Evolutionary conservation across 2,888 invertebrate genomes (phyloP).

Genomic region (Furcula furcula): DNA sequence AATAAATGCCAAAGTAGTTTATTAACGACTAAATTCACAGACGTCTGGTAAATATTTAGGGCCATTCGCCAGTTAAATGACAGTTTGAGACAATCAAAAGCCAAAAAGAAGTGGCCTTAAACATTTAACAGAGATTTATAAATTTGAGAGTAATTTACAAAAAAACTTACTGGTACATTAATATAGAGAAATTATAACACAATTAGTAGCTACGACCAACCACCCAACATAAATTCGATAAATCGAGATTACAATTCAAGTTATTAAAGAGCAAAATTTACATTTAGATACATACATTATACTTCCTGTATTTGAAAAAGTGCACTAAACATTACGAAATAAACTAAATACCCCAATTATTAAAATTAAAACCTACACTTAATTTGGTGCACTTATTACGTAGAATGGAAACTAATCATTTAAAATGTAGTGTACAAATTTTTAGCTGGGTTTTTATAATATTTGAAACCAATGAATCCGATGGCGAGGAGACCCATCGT

Average conservation of each 20-base stretch:
- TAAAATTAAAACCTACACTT: slow-evolving; percentile 28
- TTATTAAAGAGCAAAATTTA: slow-evolving; percentile 20
- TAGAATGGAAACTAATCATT: slow-evolving; percentile 48
- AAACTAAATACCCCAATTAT: slow-evolving; percentile 22
- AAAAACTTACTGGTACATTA: slow-evolving; percentile 12
- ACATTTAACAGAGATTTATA: too few species aligned
- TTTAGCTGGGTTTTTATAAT: slow-evolving; percentile 92
- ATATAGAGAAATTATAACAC: slow-evolving; percentile 18
- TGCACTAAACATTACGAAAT: slow-evolving; percentile 23
- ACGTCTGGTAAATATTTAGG: too few species aligned
- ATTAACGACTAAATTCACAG: too few species aligned
- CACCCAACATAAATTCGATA: slow-evolving; percentile 26
- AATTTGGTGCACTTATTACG: slow-evolving; percentile 65
- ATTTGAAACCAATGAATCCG: slow-evolving; percentile 91
- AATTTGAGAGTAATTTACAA: too few species aligned
- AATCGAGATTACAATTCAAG: slow-evolving; percentile 17
- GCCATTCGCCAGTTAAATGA: too few species aligned
- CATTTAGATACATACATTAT: slow-evolving; percentile 5
- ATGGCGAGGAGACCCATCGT: slow-evolving; percentile 90
- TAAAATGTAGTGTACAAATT: slow-evolving; percentile 96
- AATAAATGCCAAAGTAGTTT: slow-evolving; percentile 38
- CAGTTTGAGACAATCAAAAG: too few species aligned
- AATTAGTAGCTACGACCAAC: slow-evolving; percentile 21
- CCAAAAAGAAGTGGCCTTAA: too few species aligned
- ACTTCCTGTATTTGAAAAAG: slow-evolving; percentile 28